These are phyloP conservation scores for Netelia inedita DNA, from an alignment of 2,888 invertebrate genomes.

Conservation along the genomic window DNA sequence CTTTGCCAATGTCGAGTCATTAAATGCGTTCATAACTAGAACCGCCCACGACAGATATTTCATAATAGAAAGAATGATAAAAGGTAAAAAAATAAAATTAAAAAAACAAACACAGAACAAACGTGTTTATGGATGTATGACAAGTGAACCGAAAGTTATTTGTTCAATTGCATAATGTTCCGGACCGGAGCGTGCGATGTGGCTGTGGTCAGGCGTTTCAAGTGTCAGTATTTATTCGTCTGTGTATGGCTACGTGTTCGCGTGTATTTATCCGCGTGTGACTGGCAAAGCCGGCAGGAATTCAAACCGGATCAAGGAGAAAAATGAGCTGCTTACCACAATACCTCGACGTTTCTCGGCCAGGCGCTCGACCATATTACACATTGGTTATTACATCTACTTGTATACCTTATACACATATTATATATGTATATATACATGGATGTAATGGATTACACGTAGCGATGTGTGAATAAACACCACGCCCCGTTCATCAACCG, in stretches of 20 bases:
- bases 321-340: slow-evolving; percentile 64
- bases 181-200: slow-evolving; percentile 47
- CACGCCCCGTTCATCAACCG: slow-evolving; percentile 47
- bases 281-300: slow-evolving; percentile 50
- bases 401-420: not conserved
- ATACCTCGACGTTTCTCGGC: slow-evolving; percentile 56
- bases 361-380: not conserved
- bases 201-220: slow-evolving; percentile 49
- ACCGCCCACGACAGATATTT: slow-evolving; percentile 8
- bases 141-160: slow-evolving; percentile 66
- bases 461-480: slow-evolving; percentile 9
- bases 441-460: slow-evolving; percentile 26
- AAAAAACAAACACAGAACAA: slow-evolving; percentile 15
- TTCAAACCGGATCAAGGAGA: slow-evolving; percentile 70
- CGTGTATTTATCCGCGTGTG: not conserved
- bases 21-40: slow-evolving; percentile 52
- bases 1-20: slow-evolving; percentile 41
- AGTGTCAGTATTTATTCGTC: not conserved
- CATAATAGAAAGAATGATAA: slow-evolving; percentile 16
- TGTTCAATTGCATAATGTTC: slow-evolving; percentile 64
- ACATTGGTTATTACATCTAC: slow-evolving; percentile 45
- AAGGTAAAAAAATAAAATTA: not conserved
- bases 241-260: slow-evolving; percentile 4
- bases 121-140: slow-evolving; percentile 35
- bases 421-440: slow-evolving; percentile 8